phyloP scores from a whole-genome alignment of 2,888 invertebrate genomes.

The Trissonchulus latispiculum region DNA sequence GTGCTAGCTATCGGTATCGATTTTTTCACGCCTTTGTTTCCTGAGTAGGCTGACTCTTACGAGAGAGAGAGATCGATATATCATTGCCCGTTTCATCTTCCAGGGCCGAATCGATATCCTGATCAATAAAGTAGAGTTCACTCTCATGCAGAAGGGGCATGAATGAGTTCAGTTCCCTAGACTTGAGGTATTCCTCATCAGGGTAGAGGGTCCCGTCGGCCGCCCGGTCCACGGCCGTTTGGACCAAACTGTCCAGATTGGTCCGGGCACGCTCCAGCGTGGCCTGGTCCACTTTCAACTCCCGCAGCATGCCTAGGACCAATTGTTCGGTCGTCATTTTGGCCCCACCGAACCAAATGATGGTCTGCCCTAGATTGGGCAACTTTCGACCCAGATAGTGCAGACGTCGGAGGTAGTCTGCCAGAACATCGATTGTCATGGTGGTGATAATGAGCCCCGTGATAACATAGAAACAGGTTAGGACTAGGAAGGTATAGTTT shows the following conservation, averaged over 20 bases:
- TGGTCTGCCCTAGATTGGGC: not conserved
- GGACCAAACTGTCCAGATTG: not conserved
- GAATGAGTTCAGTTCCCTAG: not conserved
- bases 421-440: conserved; percentile 3
- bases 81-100: no score
- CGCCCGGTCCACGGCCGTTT: not conserved
- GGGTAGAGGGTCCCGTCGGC: not conserved
- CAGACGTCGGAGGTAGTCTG: not conserved
- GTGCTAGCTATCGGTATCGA: no score
- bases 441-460: conserved; percentile 1
- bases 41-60: no score
- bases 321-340: conserved; percentile 1
- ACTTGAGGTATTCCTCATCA: not conserved
- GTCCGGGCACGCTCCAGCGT: not conserved
- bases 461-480: not conserved
- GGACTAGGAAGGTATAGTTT: not conserved
- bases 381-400: not conserved
- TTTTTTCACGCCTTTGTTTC: no score
- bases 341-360: not conserved
- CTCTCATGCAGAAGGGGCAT: not conserved
- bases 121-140: not conserved
- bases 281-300: not conserved
- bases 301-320: not conserved
- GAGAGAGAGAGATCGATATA: no score
- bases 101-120: not conserved